Percentiles rank a stretch among this genome's conserved stretches.
Conservation (phyloP, 1,140 invertebrate species). For the Heliconius eleuchia region DNA sequence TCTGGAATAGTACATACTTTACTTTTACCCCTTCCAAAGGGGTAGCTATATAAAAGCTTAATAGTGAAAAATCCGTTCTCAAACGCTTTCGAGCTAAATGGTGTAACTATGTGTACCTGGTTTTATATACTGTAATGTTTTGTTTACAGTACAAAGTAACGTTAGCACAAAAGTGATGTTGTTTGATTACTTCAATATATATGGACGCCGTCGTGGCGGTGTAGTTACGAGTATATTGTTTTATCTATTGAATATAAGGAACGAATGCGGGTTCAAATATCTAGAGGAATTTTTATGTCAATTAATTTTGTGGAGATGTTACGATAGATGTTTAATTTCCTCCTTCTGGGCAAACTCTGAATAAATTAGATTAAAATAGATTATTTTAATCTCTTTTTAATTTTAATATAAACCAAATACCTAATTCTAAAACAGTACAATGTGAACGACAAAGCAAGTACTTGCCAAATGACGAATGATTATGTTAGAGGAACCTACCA, state of each 20-base stretch:
- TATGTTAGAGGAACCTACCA: neutral
- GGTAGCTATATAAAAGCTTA: constrained; percentile 32
- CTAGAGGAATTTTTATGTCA: neutral
- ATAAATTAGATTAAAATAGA: too few relatives aligned
- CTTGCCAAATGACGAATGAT: neutral
- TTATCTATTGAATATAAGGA: too few relatives aligned
- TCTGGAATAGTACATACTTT: constrained; percentile 34
- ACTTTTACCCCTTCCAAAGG: constrained; percentile 33
- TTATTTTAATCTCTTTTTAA: too few relatives aligned
- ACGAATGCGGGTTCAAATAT: neutral
- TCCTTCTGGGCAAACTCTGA: too few relatives aligned
- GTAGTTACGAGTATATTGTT: neutral
- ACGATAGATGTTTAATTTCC: too few relatives aligned
- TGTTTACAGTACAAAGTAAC: constrained; percentile 5
- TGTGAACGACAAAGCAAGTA: neutral
- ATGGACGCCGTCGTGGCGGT: neutral
- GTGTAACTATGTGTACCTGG: constrained; percentile 3
- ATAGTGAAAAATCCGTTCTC: constrained; percentile 24
- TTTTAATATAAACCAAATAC: too few relatives aligned
- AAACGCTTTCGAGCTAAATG: constrained; percentile 25
- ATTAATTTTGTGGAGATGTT: neutral
- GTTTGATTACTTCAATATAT: constrained; percentile 1
- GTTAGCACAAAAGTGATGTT: constrained; percentile 1
- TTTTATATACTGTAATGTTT: neutral
- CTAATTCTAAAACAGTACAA: too few relatives aligned